A percentile compares a stretch with the other conserved stretches of the same genome.
Conservation (phyloP, 2,113 vertebrate genomes). For the Perccottus glenii region DNA sequence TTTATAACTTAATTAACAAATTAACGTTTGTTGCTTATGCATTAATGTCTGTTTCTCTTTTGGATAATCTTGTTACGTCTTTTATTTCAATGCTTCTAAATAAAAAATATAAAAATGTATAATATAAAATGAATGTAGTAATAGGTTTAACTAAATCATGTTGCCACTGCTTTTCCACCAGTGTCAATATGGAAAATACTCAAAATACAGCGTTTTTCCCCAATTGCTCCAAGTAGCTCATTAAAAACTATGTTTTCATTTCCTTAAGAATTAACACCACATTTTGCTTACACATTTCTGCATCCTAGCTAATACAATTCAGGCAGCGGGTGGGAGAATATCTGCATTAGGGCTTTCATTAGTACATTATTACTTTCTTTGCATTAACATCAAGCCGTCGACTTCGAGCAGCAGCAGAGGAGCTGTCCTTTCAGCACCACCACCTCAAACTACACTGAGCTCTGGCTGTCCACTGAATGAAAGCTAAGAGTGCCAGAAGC, state of each 20-base stretch:
- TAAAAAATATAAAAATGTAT: too few species aligned
- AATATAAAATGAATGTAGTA: too few species aligned
- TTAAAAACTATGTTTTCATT: slow-evolving; percentile 6
- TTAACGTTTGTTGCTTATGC: too few species aligned
- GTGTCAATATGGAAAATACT: not conserved
- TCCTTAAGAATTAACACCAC: not conserved
- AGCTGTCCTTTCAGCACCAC: slow-evolving; percentile 81
- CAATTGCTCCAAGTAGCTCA: not conserved
- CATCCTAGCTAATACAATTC: slow-evolving; percentile 29
- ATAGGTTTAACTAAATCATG: not conserved
- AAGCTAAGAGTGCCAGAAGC: slow-evolving; percentile 7
- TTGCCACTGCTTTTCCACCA: not conserved
- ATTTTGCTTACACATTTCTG: slow-evolving; percentile 3
- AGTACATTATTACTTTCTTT: slow-evolving; percentile 44
- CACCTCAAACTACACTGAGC: slow-evolving; percentile 33
- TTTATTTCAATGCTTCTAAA: not conserved
- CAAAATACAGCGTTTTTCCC: too few species aligned
- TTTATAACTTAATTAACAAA: too few species aligned
- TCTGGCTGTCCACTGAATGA: slow-evolving; percentile 31
- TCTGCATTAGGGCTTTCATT: slow-evolving; percentile 40
- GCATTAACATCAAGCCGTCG: slow-evolving; percentile 30
- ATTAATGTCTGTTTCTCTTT: too few species aligned
- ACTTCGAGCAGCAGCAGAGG: slow-evolving; percentile 38
- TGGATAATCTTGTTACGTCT: not conserved
- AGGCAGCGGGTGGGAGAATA: slow-evolving; percentile 16